A percentile compares a stretch with the other conserved stretches of the same genome.
Conservation (phyloP, 2,888 invertebrate genomes). For the Julus scanicus region DNA sequence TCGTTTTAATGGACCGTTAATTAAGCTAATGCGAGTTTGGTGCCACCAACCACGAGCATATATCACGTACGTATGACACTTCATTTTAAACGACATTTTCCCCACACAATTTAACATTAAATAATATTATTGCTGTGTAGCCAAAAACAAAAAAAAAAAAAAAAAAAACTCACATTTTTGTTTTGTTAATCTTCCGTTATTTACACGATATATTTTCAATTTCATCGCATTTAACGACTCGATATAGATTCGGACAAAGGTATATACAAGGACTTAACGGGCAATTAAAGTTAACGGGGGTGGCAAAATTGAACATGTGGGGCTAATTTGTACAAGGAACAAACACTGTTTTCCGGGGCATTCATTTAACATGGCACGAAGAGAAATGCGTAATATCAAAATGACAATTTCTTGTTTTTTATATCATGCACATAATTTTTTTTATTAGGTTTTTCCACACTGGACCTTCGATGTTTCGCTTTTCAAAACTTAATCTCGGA, state of each 20-base stretch:
- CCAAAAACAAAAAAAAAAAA: background rate
- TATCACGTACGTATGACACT: background rate
- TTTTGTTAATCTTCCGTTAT: background rate
- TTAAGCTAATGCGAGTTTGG: background rate
- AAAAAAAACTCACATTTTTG: background rate
- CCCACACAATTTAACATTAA: slow-evolving; percentile 10
- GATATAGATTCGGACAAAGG: background rate
- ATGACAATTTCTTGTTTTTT: background rate
- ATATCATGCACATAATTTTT: background rate
- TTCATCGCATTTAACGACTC: background rate
- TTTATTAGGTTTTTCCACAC: background rate
- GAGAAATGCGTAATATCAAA: background rate
- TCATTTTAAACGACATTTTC: background rate
- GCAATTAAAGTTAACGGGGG: background rate
- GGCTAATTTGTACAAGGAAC: slow-evolving; percentile 23
- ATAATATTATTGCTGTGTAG: slow-evolving; percentile 22
- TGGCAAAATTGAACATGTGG: background rate
- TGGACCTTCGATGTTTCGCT: background rate
- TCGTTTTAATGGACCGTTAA: background rate
- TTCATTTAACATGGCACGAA: background rate
- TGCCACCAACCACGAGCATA: background rate
- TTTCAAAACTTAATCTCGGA: background rate
- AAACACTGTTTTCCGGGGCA: background rate
- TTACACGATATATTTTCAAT: background rate
- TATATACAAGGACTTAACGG: background rate